Percentiles rank a stretch among this genome's conserved stretches.
Evolutionary conservation across 2,797 vertebrate species (phyloP).

Genomic region (Chelidonichthys spinosus): DNA sequence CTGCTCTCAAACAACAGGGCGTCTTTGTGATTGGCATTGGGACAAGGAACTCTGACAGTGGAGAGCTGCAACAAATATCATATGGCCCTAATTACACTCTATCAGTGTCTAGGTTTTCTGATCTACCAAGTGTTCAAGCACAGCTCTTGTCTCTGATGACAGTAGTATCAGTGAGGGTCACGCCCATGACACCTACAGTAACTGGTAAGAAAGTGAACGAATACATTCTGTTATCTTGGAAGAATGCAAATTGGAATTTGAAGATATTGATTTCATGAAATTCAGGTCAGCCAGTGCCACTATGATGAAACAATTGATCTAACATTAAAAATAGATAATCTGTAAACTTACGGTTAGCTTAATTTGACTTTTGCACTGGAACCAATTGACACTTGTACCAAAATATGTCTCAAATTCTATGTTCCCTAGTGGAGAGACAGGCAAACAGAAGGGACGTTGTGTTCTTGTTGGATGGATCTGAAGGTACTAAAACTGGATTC

Average conservation of each 20-base stretch:
- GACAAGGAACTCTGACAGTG: constrained; percentile 67
- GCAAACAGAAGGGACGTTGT: not conserved
- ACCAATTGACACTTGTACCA: not conserved
- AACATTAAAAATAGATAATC: not conserved
- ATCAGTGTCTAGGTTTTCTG: constrained; percentile 52
- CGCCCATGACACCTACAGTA: constrained; percentile 46
- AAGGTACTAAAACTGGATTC: constrained; percentile 42
- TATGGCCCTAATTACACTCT: constrained; percentile 52
- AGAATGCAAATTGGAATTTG: not conserved
- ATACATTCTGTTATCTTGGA: not conserved
- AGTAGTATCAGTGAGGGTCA: constrained; percentile 27
- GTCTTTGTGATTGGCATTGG: constrained; percentile 55
- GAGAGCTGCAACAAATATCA: constrained; percentile 59
- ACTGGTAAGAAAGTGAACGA: constrained; percentile 58
- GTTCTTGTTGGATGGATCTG: constrained; percentile 51
- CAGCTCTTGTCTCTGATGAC: constrained; percentile 48
- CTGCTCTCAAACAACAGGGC: constrained; percentile 54
- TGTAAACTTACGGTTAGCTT: not conserved
- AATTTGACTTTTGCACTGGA: not conserved
- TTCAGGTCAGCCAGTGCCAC: too few species aligned
- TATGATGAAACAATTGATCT: not conserved
- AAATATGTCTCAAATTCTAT: not conserved
- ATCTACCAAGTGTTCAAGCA: constrained; percentile 61
- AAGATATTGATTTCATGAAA: not conserved
- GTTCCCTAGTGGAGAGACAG: not conserved